Percentiles rank a stretch among this genome's conserved stretches.
These are phyloP conservation scores for Seriola quinqueradiata DNA, from an alignment of 2,113 vertebrate genomes.

Conservation along the genomic window DNA sequence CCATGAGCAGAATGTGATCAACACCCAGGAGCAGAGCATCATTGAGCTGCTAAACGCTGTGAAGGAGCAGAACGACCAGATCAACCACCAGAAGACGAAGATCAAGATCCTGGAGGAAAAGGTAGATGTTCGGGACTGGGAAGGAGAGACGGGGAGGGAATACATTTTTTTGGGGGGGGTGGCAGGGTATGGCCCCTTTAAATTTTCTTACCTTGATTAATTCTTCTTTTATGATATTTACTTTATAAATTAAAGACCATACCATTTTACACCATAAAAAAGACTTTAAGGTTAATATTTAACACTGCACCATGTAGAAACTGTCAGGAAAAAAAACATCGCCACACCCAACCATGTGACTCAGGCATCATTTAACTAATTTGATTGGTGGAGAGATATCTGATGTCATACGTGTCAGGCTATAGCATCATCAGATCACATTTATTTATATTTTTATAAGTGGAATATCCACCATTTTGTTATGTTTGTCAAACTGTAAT, in stretches of 20 bases:
- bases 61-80: conserved; percentile 80
- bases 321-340: too few relatives aligned
- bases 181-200: too few relatives aligned
- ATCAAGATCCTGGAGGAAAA: conserved; percentile 83
- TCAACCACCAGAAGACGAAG: conserved; percentile 78
- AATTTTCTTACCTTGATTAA: too few relatives aligned
- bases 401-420: neutral
- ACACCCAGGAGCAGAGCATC: conserved; percentile 80
- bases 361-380: too few relatives aligned
- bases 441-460: neutral
- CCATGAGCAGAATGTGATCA: conserved; percentile 76
- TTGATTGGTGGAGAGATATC: neutral
- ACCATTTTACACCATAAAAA: neutral
- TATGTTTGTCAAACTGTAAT: neutral
- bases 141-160: neutral
- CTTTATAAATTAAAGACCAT: too few relatives aligned
- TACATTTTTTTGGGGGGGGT: too few relatives aligned
- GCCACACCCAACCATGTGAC: neutral
- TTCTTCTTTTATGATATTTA: too few relatives aligned
- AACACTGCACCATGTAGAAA: neutral
- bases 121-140: conserved; percentile 48
- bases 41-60: conserved; percentile 78
- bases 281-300: neutral
- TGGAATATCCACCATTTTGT: neutral
- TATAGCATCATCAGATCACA: neutral